Conservation (phyloP, 2,888 invertebrate species). For the Dione vanillae region DNA sequence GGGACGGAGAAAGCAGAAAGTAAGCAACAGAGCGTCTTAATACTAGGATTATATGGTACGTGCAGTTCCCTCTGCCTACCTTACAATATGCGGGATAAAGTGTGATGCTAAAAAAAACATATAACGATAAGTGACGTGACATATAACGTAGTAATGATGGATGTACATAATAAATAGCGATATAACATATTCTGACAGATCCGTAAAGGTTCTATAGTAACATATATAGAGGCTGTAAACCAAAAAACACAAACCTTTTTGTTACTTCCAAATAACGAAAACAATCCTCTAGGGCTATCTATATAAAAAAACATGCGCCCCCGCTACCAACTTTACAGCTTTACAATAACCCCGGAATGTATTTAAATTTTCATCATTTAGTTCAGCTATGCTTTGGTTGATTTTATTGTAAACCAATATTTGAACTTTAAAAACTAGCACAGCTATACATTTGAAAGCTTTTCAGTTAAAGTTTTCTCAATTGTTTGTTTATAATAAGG, state of each 20-base stretch:
- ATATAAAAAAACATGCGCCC: too few species aligned
- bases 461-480: not conserved
- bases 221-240: slow-evolving; percentile 5
- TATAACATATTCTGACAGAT: not conserved
- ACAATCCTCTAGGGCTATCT: not conserved
- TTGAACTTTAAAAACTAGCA: not conserved
- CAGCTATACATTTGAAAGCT: not conserved
- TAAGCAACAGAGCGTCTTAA: too few species aligned
- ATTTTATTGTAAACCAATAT: slow-evolving; percentile 21
- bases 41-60: too few species aligned
- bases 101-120: too few species aligned
- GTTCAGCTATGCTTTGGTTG: slow-evolving; percentile 3
- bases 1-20: too few species aligned
- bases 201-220: not conserved
- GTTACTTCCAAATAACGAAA: not conserved
- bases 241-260: slow-evolving; percentile 1
- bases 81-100: too few species aligned
- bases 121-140: too few species aligned
- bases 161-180: not conserved
- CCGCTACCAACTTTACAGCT: slow-evolving; percentile 1
- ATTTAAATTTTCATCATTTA: slow-evolving; percentile 10
- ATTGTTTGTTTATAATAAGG: not conserved
- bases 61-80: too few species aligned
- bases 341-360: slow-evolving; percentile 10
- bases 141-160: too few species aligned